A percentile compares a stretch with the other conserved stretches of the same genome.
Conservation (phyloP, 1,140 invertebrate species). For the Prorops nasuta region DNA sequence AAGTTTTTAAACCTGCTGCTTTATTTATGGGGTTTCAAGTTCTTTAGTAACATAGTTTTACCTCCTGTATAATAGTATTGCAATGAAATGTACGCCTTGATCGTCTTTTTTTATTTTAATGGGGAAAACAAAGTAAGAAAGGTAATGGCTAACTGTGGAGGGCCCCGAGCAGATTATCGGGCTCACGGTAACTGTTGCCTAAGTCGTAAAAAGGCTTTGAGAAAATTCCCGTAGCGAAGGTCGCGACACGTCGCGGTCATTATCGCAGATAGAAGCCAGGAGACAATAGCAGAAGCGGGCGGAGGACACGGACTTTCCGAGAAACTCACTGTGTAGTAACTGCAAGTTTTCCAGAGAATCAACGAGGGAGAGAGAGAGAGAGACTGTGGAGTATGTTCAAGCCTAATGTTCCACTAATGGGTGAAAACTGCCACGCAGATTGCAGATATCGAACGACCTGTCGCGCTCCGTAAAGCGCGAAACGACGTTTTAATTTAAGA, state of each 20-base stretch:
- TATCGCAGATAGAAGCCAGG: slow-evolving; percentile 12
- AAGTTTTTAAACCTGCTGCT: no score
- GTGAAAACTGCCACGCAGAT: slow-evolving; percentile 14
- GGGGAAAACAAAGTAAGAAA: no score
- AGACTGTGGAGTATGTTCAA: no score
- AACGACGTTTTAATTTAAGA: slow-evolving; percentile 29
- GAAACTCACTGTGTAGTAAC: no score
- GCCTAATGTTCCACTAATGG: slow-evolving; percentile 8
- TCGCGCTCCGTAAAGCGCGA: no score
- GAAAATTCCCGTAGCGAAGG: slow-evolving; percentile 16
- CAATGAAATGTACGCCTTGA: no score
- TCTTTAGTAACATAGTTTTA: no score
- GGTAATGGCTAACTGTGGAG: slow-evolving; percentile 19
- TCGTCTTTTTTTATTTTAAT: no score
- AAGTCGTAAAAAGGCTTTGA: slow-evolving; percentile 29
- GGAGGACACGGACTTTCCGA: slow-evolving; percentile 1
- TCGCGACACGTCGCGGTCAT: slow-evolving; percentile 13
- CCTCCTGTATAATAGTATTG: no score
- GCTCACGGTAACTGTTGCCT: slow-evolving; percentile 17
- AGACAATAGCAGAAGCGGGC: not conserved
- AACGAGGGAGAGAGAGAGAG: no score
- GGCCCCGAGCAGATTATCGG: slow-evolving; percentile 13
- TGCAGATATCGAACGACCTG: slow-evolving; percentile 3
- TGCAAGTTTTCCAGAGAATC: no score
- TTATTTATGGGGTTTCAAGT: no score